Percentiles rank a stretch among this genome's conserved stretches.
Evolutionary conservation across 2,797 vertebrate species (phyloP).

Genomic region (Caiman crocodilus): DNA sequence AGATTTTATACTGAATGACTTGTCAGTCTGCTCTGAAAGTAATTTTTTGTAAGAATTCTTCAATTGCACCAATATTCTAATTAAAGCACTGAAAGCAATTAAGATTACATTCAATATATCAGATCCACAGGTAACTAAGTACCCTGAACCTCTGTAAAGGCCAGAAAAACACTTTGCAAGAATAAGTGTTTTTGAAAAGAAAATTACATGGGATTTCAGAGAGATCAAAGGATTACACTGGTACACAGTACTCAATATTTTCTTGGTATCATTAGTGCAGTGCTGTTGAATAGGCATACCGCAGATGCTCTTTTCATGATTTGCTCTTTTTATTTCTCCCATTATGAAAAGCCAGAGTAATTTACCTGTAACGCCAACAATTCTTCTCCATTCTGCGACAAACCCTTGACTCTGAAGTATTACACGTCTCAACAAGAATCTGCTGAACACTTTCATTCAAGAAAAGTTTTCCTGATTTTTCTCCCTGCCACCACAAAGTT

Average conservation of each 20-base stretch:
- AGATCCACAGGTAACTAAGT: background rate
- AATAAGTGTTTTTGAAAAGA: background rate
- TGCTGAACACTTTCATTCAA: background rate
- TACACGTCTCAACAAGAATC: background rate
- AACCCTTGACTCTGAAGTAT: background rate
- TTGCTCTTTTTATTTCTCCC: background rate
- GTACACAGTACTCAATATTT: background rate
- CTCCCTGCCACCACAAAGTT: background rate
- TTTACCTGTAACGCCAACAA: background rate
- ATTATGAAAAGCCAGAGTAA: background rate
- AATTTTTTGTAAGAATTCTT: background rate
- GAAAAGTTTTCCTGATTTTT: background rate
- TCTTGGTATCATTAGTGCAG: background rate
- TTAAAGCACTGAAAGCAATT: background rate
- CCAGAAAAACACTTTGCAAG: background rate
- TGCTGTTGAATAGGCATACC: background rate
- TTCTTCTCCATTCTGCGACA: background rate
- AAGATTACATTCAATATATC: background rate
- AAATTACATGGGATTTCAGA: slow-evolving; percentile 36
- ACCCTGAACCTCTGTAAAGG: background rate
- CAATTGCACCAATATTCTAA: background rate
- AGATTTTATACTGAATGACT: background rate
- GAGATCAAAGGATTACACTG: background rate
- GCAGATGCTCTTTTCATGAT: background rate
- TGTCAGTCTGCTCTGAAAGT: background rate